Evolutionary conservation across 2,888 invertebrate genomes (phyloP).

Genomic region (Dione juno): DNA sequence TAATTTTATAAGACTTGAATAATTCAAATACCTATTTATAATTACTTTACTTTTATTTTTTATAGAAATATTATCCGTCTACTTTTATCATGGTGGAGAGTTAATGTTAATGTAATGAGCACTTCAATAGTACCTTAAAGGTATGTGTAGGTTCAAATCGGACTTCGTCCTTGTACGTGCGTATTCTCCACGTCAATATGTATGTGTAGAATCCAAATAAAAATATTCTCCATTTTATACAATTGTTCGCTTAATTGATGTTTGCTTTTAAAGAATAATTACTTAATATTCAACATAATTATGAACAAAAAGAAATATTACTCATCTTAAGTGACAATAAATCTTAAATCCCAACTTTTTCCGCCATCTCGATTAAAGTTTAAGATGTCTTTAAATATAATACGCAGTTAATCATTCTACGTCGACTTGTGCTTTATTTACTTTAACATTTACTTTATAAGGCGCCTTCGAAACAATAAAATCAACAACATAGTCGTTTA

Average conservation of each 20-base stretch:
- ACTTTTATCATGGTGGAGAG: too few relatives aligned
- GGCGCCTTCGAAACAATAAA: slow-evolving; percentile 49
- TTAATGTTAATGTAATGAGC: too few relatives aligned
- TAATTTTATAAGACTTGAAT: slow-evolving; percentile 1
- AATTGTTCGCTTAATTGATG: neutral
- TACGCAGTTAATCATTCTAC: slow-evolving; percentile 22
- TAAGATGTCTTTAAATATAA: slow-evolving; percentile 19
- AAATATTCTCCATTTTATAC: too few relatives aligned
- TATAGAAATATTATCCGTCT: too few relatives aligned
- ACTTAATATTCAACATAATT: neutral
- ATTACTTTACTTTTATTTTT: neutral
- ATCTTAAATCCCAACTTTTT: slow-evolving; percentile 17
- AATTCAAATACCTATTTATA: neutral
- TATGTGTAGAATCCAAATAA: too few relatives aligned
- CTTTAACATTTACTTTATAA: slow-evolving; percentile 24
- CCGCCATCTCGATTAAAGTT: slow-evolving; percentile 22
- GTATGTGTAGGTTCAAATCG: too few relatives aligned
- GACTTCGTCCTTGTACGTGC: too few relatives aligned
- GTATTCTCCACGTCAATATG: too few relatives aligned
- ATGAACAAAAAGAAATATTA: slow-evolving; percentile 12
- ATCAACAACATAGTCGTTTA: slow-evolving; percentile 33
- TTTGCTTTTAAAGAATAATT: neutral
- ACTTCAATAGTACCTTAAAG: too few relatives aligned
- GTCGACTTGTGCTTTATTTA: slow-evolving; percentile 17
- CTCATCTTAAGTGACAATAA: slow-evolving; percentile 11